Conservation (phyloP, 2,888 invertebrate species). For the Halictus quadricinctus region DNA sequence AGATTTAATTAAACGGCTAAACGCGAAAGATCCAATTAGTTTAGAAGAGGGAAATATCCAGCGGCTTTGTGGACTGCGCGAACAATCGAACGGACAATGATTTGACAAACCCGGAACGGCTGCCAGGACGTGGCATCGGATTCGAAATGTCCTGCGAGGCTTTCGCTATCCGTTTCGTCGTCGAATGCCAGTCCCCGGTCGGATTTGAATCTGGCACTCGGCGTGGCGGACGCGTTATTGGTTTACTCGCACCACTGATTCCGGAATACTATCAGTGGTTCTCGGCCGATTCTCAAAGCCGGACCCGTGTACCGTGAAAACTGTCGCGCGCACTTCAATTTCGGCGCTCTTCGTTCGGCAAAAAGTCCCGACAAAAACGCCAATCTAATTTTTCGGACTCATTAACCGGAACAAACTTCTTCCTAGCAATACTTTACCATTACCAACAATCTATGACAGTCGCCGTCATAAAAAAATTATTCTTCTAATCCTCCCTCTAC, state of each 20-base stretch:
- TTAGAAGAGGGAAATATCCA: slow-evolving; percentile 23
- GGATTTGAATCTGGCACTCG: slow-evolving; percentile 81
- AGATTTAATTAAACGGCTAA: not conserved
- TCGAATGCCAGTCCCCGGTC: slow-evolving; percentile 73
- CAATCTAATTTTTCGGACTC: not conserved
- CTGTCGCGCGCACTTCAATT: not conserved
- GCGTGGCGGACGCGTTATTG: slow-evolving; percentile 81
- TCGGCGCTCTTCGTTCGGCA: not conserved
- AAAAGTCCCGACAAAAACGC: not conserved
- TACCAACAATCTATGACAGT: too few species aligned
- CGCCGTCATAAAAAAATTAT: too few species aligned
- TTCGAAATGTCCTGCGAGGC: slow-evolving; percentile 78
- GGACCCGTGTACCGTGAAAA: not conserved
- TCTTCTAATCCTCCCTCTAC: too few species aligned
- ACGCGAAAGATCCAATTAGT: slow-evolving; percentile 16
- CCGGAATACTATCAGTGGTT: slow-evolving; percentile 76
- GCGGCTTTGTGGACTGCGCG: slow-evolving; percentile 57
- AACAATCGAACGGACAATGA: slow-evolving; percentile 75
- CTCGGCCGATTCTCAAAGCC: slow-evolving; percentile 63
- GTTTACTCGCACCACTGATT: slow-evolving; percentile 82
- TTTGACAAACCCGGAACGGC: slow-evolving; percentile 77
- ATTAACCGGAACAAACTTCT: not conserved
- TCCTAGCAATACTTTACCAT: too few species aligned
- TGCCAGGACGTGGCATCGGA: slow-evolving; percentile 74
- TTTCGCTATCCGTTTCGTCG: slow-evolving; percentile 72